These are phyloP conservation scores for Liparis tanakae DNA, from an alignment of 2,797 vertebrate genomes.

Conservation along the genomic window DNA sequence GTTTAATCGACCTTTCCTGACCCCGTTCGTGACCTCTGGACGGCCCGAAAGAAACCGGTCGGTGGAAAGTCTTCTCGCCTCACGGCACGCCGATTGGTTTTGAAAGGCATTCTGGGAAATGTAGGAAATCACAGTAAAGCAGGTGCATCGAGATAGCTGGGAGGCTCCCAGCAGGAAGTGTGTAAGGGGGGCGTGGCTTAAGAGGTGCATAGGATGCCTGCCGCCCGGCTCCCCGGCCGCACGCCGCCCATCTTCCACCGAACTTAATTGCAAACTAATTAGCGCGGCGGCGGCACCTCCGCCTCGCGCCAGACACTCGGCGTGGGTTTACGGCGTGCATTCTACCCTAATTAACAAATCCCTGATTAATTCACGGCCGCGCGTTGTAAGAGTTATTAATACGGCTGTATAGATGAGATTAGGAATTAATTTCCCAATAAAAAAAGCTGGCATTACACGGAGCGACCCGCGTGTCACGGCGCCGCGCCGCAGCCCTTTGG, in stretches of 20 bases:
- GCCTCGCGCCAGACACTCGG: constrained; percentile 83
- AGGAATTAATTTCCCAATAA: constrained; percentile 85
- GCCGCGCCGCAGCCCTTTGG: constrained; percentile 65
- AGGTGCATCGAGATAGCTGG: constrained; percentile 2
- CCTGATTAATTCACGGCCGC: constrained; percentile 84
- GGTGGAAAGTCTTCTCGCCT: not conserved
- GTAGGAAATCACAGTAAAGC: constrained; percentile 15
- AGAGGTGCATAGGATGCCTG: constrained; percentile 12
- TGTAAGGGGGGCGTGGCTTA: constrained; percentile 20
- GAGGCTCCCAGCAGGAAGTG: constrained; percentile 44
- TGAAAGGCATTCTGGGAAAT: constrained; percentile 42
- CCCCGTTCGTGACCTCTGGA: not conserved
- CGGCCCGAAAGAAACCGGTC: no score
- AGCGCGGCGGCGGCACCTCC: constrained; percentile 84
- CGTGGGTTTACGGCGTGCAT: constrained; percentile 86
- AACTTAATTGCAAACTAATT: constrained; percentile 90
- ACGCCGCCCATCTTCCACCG: constrained; percentile 83
- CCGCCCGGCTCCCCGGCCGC: constrained; percentile 64
- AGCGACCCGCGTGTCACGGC: constrained; percentile 68
- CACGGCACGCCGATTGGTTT: constrained; percentile 11
- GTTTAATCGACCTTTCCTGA: constrained; percentile 27
- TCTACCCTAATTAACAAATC: constrained; percentile 86
- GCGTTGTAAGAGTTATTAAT: constrained; percentile 87
- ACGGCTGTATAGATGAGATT: constrained; percentile 85
- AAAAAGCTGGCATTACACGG: constrained; percentile 78